phyloP scores from a whole-genome alignment of 2,797 vertebrate species.

The Phalanger gymnotis region DNA sequence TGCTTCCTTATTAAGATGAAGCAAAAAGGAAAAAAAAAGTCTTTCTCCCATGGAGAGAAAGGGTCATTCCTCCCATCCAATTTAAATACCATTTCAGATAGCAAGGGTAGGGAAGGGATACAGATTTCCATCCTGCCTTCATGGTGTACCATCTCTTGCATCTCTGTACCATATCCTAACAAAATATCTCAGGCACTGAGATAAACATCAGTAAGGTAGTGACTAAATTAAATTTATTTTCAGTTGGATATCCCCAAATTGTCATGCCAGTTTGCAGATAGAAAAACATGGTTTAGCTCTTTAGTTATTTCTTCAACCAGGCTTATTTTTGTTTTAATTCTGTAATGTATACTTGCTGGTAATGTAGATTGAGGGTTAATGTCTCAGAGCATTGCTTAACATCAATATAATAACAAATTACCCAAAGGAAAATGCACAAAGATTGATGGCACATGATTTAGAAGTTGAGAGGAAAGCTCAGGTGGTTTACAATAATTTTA shows the following conservation, averaged over 20 bases:
- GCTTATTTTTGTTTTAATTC: slow-evolving; percentile 73
- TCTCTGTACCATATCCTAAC: background rate
- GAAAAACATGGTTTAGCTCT: slow-evolving; percentile 67
- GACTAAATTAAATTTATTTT: slow-evolving; percentile 78
- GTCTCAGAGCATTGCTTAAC: slow-evolving; percentile 63
- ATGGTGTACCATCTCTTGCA: slow-evolving; percentile 15
- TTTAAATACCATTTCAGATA: slow-evolving; percentile 61
- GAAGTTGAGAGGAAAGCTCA: slow-evolving; percentile 76
- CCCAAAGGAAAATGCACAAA: slow-evolving; percentile 75
- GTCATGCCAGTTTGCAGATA: slow-evolving; percentile 69
- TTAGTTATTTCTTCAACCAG: slow-evolving; percentile 60
- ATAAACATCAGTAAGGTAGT: slow-evolving; percentile 70
- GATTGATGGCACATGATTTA: slow-evolving; percentile 78
- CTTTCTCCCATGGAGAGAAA: slow-evolving; percentile 62
- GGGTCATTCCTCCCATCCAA: slow-evolving; percentile 49
- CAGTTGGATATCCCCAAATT: slow-evolving; percentile 71
- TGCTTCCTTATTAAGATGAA: slow-evolving; percentile 46
- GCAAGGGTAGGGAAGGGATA: slow-evolving; percentile 12
- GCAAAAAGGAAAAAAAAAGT: slow-evolving; percentile 44
- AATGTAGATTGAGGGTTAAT: slow-evolving; percentile 65
- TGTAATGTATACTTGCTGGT: slow-evolving; percentile 57
- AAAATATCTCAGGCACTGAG: slow-evolving; percentile 52
- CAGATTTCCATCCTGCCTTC: slow-evolving; percentile 25
- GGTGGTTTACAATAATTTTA: slow-evolving; percentile 68
- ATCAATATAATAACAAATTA: slow-evolving; percentile 78